phyloP scores from a whole-genome alignment of 2,797 vertebrate species.

The Peromyscus eremicus region DNA sequence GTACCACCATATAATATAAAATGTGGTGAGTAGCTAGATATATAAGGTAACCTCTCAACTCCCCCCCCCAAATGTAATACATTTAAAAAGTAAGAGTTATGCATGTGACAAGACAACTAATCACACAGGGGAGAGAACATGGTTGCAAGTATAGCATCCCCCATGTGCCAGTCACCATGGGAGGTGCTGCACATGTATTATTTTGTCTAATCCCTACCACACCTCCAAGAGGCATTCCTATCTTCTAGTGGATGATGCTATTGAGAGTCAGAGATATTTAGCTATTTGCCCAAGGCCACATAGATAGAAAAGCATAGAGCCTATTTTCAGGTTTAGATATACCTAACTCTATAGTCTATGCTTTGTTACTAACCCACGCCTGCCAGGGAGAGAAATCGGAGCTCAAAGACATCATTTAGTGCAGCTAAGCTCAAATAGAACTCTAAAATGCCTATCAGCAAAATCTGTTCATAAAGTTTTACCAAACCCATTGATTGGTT shows the following conservation, averaged over 20 bases:
- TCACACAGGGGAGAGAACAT: neutral
- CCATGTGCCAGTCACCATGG: neutral
- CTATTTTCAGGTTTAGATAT: neutral
- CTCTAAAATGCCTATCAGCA: neutral
- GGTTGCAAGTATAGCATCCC: neutral
- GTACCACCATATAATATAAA: neutral
- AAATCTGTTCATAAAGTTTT: neutral
- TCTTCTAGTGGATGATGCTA: neutral
- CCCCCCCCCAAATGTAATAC: neutral
- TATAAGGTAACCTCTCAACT: constrained; percentile 30
- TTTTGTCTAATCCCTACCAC: neutral
- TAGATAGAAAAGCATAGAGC: neutral
- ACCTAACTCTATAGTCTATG: neutral
- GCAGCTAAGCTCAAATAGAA: neutral
- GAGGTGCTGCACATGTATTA: neutral
- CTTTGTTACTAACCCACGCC: neutral
- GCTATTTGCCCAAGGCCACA: constrained; percentile 27
- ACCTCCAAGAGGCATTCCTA: constrained; percentile 4
- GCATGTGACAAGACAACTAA: constrained; percentile 35
- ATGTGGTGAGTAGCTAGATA: constrained; percentile 7
- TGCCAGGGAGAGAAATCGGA: neutral
- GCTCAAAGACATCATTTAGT: neutral
- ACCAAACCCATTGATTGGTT: neutral
- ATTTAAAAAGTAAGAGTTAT: constrained; percentile 42
- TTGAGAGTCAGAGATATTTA: constrained; percentile 8